These are phyloP conservation scores for Meloidogyne hapla DNA, from an alignment of 1,140 invertebrate genomes.

Conservation along the genomic window DNA sequence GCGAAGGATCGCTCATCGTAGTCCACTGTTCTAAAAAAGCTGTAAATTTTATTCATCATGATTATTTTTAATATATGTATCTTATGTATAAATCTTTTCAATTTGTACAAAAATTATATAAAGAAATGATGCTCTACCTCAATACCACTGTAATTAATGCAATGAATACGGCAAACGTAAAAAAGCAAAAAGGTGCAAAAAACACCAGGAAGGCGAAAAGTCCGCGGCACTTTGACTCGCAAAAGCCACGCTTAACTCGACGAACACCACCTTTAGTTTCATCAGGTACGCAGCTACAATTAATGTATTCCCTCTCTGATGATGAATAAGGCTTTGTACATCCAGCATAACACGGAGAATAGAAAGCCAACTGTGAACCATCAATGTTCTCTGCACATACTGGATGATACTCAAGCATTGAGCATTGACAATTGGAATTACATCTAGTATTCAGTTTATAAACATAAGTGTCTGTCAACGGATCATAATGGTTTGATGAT, in stretches of 20 bases:
- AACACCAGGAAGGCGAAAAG: constrained; percentile 57
- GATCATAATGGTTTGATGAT: constrained; percentile 45
- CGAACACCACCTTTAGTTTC: constrained; percentile 48
- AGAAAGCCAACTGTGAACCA: constrained; percentile 58
- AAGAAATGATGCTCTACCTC: constrained; percentile 43
- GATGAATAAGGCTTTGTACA: constrained; percentile 51
- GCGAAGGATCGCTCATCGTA: constrained; percentile 62
- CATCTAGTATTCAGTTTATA: constrained; percentile 52
- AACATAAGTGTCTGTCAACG: constrained; percentile 35
- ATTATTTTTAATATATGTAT: too few relatives aligned
- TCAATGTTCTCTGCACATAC: constrained; percentile 60
- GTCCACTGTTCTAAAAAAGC: constrained; percentile 61
- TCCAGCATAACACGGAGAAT: constrained; percentile 63
- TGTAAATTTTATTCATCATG: neutral
- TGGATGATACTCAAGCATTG: constrained; percentile 56
- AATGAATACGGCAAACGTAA: constrained; percentile 62
- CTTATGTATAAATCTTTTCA: too few relatives aligned
- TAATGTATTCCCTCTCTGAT: constrained; percentile 50
- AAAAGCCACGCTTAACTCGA: constrained; percentile 60
- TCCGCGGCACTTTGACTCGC: constrained; percentile 61
- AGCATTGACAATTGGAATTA: constrained; percentile 52
- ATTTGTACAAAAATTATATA: constrained; percentile 11
- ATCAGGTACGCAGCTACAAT: constrained; percentile 57
- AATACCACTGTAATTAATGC: constrained; percentile 63
- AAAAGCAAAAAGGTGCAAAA: constrained; percentile 64